Evolutionary conservation across 2,797 vertebrate species (phyloP).

Genomic region (Petrocephalus schoutedeni): DNA sequence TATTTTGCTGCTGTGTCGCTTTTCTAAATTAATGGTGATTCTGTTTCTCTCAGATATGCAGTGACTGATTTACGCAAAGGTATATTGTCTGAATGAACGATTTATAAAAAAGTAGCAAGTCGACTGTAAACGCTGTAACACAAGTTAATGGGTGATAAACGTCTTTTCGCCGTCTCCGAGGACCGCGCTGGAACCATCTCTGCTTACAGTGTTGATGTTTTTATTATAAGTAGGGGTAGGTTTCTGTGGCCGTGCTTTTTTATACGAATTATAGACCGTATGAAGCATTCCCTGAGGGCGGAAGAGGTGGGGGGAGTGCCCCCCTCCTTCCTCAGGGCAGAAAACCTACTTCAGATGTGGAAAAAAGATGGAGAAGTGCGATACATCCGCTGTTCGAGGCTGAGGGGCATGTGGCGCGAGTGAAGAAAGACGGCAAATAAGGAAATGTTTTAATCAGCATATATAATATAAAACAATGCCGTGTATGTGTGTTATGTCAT

Average conservation of each 20-base stretch:
- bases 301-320: not conserved
- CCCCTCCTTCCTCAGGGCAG: not conserved
- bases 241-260: not conserved
- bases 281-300: not conserved
- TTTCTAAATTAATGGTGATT: not conserved
- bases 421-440: not conserved
- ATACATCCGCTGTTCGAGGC: not conserved
- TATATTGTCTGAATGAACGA: not conserved
- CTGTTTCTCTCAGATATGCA: not conserved
- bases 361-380: slow-evolving; percentile 1
- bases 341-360: not conserved
- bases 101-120: not conserved
- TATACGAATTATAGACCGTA: not conserved
- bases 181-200: not conserved
- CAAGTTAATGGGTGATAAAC: not conserved
- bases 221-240: not conserved
- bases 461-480: not conserved
- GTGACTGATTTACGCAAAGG: not conserved
- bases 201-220: not conserved
- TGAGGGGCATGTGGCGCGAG: not conserved
- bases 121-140: not conserved
- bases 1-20: not conserved
- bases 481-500: not conserved
- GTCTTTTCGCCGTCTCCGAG: not conserved
- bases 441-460: not conserved